Base-by-base conservation (phyloP, 1,140 invertebrate species). In the Brachystomella parvula region DNA sequence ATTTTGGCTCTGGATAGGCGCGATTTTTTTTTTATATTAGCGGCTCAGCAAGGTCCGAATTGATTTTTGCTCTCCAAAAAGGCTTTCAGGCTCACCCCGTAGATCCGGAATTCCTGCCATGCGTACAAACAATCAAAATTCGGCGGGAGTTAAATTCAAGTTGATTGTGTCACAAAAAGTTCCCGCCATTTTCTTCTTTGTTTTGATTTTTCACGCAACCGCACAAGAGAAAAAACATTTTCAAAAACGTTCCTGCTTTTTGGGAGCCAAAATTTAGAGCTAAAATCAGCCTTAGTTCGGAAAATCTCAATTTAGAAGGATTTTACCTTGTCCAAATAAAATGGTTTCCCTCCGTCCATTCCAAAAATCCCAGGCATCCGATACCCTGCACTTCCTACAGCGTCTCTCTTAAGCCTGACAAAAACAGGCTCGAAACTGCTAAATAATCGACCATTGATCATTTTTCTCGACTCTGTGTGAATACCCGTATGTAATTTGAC, bases 281-380 rank as follows among this genome's bases (percentile, higher is more conserved):
- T 35, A 63, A 12, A 44, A 12, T 44, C n/a, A 44, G 12, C 12
- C n/a, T 12, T 44, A 44, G n/a, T 44, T 44, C 12, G 39, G 39
- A n/a, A n/a, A n/a, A n/a, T n/a, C n/a, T n/a, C n/a, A n/a, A 12
- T n/a, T n/a, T 17, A 24, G 26, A 28, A 12, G 26, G 2, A 49
- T 29, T 1, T 39, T 47, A 70, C 69, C 60, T 72, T 72, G 60
- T 72, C 71, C 24, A 72, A 35, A 35, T 72, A 72, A 47, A 72
- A 72, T n/a, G 71, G 60, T 30, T 68, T 67, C 44, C 71, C 71
- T 0, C 57, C 60, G 35, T 69, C 69, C 69, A 67, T 70, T 30
- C 70, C 70, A 53, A 71, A 71, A 19, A 71, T 61, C 15, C 70
- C 70, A 21, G 70, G 70, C 70, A 71, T 71, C 49, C 70, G 33